Conservation (phyloP, 2,113 vertebrate genomes). For the Arothron firmamentum region DNA sequence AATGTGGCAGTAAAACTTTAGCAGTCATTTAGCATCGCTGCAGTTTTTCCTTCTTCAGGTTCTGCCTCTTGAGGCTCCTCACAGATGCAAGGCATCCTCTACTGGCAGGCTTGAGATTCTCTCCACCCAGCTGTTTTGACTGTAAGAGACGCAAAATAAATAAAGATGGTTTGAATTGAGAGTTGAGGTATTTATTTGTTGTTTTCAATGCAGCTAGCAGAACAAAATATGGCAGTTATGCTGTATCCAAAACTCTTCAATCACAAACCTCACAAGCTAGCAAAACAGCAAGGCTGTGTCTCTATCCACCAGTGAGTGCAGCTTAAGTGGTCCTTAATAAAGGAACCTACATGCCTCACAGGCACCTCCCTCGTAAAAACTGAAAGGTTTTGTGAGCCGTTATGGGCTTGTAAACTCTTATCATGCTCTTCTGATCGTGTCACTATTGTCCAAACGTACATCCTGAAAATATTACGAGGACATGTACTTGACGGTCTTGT, state of each 20-base stretch:
- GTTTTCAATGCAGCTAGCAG: too few species aligned
- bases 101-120: too few species aligned
- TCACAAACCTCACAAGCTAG: conserved; percentile 33
- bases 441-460: conserved; percentile 17
- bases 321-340: conserved; percentile 68
- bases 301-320: conserved; percentile 35
- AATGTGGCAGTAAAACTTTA: too few species aligned
- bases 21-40: too few species aligned
- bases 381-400: conserved; percentile 45
- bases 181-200: too few species aligned
- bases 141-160: too few species aligned
- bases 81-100: too few species aligned
- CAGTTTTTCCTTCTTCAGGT: too few species aligned
- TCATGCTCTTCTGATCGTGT: conserved; percentile 43
- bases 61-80: too few species aligned
- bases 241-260: conserved; percentile 1
- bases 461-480: background rate
- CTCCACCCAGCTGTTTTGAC: too few species aligned
- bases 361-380: conserved; percentile 55
- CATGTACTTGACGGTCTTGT: conserved; percentile 1
- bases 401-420: conserved; percentile 43
- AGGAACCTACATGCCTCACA: conserved; percentile 55
- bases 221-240: too few species aligned
- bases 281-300: conserved; percentile 28
- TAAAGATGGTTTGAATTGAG: too few species aligned